Evolutionary conservation across 2,797 vertebrate species (phyloP).

Genomic region (Peromyscus nudipes): DNA sequence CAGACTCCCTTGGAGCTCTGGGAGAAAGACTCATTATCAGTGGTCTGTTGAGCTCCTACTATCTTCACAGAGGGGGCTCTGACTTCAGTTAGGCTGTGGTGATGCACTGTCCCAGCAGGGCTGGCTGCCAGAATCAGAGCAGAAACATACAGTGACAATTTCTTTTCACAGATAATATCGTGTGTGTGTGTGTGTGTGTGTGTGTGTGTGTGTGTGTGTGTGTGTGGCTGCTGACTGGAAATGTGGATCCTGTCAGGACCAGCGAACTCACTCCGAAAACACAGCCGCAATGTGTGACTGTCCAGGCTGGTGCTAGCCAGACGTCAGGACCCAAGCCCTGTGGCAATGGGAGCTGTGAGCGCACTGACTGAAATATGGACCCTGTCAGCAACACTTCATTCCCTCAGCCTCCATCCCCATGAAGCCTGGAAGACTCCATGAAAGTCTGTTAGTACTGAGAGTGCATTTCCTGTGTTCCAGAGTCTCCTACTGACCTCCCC

Average conservation of each 20-base stretch:
- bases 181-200: no score
- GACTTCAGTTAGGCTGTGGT: not conserved
- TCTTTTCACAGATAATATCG: conserved; percentile 60
- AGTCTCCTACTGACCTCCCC: not conserved
- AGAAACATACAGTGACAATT: conserved; percentile 57
- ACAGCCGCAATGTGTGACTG: not conserved
- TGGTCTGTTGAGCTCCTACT: conserved; percentile 13
- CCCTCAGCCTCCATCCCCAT: not conserved
- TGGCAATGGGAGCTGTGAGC: conserved; percentile 29
- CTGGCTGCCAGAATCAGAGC: conserved; percentile 50
- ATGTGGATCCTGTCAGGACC: conserved; percentile 67
- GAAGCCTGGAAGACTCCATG: not conserved
- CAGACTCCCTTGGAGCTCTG: conserved; percentile 34
- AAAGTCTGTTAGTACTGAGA: not conserved
- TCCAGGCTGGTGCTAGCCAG: not conserved
- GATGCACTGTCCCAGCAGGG: not conserved
- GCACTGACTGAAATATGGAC: conserved; percentile 49
- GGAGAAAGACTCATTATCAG: not conserved
- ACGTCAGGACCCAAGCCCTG: not conserved
- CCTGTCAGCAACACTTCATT: conserved; percentile 68
- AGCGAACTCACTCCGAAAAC: conserved; percentile 66
- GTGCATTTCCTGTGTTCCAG: not conserved
- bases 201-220: not conserved
- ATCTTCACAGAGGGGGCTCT: conserved; percentile 40
- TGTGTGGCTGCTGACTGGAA: conserved; percentile 59